Percentiles rank a stretch among this genome's conserved stretches.
Conservation (phyloP, 2,888 invertebrate species). For the Phortica okadai region DNA sequence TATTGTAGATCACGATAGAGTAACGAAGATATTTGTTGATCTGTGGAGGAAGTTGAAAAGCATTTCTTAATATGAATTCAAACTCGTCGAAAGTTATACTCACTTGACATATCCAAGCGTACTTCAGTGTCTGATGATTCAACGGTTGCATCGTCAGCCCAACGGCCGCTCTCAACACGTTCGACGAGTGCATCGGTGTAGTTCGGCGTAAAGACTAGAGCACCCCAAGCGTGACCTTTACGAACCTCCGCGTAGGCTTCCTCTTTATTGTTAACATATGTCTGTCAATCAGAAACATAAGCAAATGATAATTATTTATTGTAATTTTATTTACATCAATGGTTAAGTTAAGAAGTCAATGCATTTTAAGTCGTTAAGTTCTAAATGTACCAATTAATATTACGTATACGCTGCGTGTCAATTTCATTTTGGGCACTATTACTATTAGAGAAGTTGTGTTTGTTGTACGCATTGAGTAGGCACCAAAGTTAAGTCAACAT, state of each 20-base stretch:
- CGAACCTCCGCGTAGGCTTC: slow-evolving; percentile 82
- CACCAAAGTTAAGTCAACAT: no score
- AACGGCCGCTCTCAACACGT: slow-evolving; percentile 80
- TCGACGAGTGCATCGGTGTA: slow-evolving; percentile 84
- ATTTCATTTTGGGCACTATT: neutral
- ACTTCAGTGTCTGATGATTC: slow-evolving; percentile 83
- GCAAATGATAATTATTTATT: slow-evolving; percentile 7
- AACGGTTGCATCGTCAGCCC: slow-evolving; percentile 80
- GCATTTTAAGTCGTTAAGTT: neutral
- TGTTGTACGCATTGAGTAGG: no score
- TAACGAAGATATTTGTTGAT: slow-evolving; percentile 92
- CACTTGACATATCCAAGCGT: slow-evolving; percentile 91
- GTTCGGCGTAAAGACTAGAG: slow-evolving; percentile 85
- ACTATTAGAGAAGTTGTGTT: no score
- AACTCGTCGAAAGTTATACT: slow-evolving; percentile 62
- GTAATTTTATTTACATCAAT: neutral
- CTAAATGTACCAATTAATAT: neutral
- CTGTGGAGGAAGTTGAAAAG: slow-evolving; percentile 77
- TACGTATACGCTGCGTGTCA: neutral
- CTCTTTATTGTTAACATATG: slow-evolving; percentile 79
- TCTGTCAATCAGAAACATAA: slow-evolving; percentile 69
- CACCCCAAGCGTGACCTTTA: slow-evolving; percentile 86
- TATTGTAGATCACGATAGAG: slow-evolving; percentile 85
- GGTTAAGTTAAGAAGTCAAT: slow-evolving; percentile 41
- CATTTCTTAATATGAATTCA: neutral